Evolutionary conservation across 92 coral and sea anemone species (phyloP).

Genomic region (Phymanthus crucifer): DNA sequence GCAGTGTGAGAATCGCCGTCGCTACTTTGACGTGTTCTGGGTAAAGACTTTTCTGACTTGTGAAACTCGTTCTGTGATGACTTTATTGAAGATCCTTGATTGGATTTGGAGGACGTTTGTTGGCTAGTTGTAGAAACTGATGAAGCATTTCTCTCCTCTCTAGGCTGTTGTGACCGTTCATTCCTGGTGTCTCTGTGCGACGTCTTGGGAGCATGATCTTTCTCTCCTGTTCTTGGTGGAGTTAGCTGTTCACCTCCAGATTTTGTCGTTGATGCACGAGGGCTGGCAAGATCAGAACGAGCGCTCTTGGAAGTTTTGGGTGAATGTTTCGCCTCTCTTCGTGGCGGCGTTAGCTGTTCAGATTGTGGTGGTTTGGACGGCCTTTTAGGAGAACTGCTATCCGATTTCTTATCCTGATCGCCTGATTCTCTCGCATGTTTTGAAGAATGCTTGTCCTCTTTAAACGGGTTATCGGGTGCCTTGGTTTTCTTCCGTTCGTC

Average conservation of each 20-base stretch:
- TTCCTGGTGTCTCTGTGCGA: neutral
- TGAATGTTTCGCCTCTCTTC: neutral
- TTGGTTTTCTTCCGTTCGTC: neutral
- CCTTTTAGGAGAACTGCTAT: neutral
- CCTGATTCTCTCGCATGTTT: neutral
- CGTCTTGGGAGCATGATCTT: neutral
- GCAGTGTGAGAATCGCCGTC: neutral
- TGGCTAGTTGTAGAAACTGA: neutral
- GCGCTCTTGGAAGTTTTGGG: neutral
- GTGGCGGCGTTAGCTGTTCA: neutral
- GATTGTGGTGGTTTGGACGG: neutral
- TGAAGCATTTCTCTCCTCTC: neutral
- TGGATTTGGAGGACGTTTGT: neutral
- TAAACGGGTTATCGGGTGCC: neutral
- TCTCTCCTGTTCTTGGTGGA: neutral
- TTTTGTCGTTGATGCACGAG: neutral
- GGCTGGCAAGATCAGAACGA: neutral
- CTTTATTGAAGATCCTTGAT: neutral
- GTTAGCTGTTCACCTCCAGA: neutral
- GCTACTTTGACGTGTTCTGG: neutral
- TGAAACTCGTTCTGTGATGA: neutral
- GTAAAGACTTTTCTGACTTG: neutral
- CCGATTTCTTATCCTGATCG: neutral
- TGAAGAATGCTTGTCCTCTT: neutral
- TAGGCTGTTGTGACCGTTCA: neutral